Base-by-base conservation (phyloP, 2,797 vertebrate genomes). In the Bradypus variegatus region DNA sequence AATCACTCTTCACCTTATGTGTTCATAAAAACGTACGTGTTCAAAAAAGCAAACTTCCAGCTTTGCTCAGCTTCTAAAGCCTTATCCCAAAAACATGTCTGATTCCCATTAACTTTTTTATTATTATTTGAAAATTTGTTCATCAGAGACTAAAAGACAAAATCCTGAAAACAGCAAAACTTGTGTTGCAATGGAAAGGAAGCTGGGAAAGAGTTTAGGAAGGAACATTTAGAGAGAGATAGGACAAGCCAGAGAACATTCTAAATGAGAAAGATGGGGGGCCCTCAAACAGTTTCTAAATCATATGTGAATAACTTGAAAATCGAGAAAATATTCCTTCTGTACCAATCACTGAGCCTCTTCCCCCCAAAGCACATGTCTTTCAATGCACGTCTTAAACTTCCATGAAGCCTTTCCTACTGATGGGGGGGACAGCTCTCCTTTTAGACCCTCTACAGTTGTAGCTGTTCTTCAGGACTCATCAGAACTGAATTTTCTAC, bases 101-200 rank as follows among this genome's bases (percentile, higher is more conserved):
- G 15, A 75, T 33, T 89, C 84, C 86, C 65, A 67, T 79, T 84
- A 86, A 83, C 25, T 72, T 33, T 41, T 16, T 81, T 38, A 69
- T 72, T 12, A 76, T 75, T 85, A 64, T 80, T 67, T 78, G 76
- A 93, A 94, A 93, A 92, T 4, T 11, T 86, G n/a, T 15, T 80
- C 90, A 31, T 80, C 31, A 85, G 53, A 91, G 58, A 60, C n/a
- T 67, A 67, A 86, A 45, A 92, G 18, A 78, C 6, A 87, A 88
- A 93, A 64, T 89, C 53, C 75, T 83, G 16, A 88, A 86, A 85
- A 82, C 0, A 50, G 60, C 14, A 31, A 78, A 85, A 76, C 11
- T 76, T 41, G 53, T n/a, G 36, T 31, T 84, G 48, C 64, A 82
- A 94, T 75, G 36, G 58, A 88, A 86, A 13, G 41, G n/a, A 79